phyloP scores from a whole-genome alignment of 2,113 vertebrate species.

The Anseranas semipalmata region DNA sequence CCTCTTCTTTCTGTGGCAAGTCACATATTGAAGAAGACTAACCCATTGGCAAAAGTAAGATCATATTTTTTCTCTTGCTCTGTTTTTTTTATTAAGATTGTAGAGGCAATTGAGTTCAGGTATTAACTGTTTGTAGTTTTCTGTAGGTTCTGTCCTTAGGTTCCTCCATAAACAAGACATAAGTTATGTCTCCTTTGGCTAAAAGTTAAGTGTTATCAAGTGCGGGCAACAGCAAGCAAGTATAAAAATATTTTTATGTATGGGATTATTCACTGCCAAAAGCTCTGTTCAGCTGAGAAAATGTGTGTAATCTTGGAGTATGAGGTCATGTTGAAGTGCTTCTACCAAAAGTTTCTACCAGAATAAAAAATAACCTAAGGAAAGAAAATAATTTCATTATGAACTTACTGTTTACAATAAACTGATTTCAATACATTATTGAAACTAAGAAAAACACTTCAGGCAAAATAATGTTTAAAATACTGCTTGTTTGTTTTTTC shows the following conservation, averaged over 20 bases:
- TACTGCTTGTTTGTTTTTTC: neutral
- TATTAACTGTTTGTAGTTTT: neutral
- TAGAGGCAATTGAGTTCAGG: neutral
- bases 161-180: neutral
- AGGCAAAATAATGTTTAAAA: neutral
- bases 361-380: slow-evolving; percentile 16
- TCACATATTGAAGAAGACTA: slow-evolving; percentile 43
- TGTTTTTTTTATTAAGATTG: neutral
- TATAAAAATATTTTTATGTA: slow-evolving; percentile 11
- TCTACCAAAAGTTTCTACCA: neutral
- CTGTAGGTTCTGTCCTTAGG: neutral
- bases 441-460: neutral
- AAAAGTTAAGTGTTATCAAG: slow-evolving; percentile 17
- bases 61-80: slow-evolving; percentile 16
- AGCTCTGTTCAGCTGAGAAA: slow-evolving; percentile 10
- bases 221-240: neutral
- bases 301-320: neutral
- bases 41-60: slow-evolving; percentile 51
- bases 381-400: slow-evolving; percentile 40
- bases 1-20: neutral
- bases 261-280: slow-evolving; percentile 21
- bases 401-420: neutral
- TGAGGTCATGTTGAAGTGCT: neutral
- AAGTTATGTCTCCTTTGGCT: slow-evolving; percentile 7
- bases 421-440: slow-evolving; percentile 19